Percentiles rank a stretch among this genome's conserved stretches.
These are phyloP conservation scores for Zele albiditarsus DNA, from an alignment of 2,888 invertebrate genomes.

Conservation along the genomic window DNA sequence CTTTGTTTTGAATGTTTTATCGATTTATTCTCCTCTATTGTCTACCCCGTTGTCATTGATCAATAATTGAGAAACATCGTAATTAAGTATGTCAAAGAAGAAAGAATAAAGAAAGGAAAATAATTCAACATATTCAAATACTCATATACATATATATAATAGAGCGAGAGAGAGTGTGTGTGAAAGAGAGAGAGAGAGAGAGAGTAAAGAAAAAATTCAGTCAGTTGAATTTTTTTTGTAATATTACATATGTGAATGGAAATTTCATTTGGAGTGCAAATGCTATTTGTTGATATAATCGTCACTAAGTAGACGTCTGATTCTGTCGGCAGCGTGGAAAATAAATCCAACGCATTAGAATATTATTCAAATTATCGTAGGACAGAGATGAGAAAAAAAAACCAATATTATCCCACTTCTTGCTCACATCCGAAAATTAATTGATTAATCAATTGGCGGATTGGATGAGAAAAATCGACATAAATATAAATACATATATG, in stretches of 20 bases:
- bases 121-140: constrained; percentile 62
- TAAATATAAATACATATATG: constrained; percentile 38
- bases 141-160: constrained; percentile 62
- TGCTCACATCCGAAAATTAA: background rate
- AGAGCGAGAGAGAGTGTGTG: constrained; percentile 47
- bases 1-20: constrained; percentile 40
- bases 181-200: constrained; percentile 47
- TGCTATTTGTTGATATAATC: constrained; percentile 62
- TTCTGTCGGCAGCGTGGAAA: constrained; percentile 52
- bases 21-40: constrained; percentile 39
- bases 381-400: constrained; percentile 21
- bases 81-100: constrained; percentile 53
- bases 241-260: constrained; percentile 48
- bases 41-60: constrained; percentile 34
- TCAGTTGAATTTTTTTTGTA: constrained; percentile 50
- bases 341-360: constrained; percentile 34
- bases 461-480: constrained; percentile 54
- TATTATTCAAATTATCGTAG: constrained; percentile 26
- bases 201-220: constrained; percentile 32
- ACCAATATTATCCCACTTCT: constrained; percentile 33
- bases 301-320: constrained; percentile 61
- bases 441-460: background rate
- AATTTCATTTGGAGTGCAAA: constrained; percentile 60
- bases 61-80: constrained; percentile 60
- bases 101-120: constrained; percentile 36